These are phyloP conservation scores for Sebastes diploproa DNA, from an alignment of 2,797 vertebrate species.

Conservation along the genomic window DNA sequence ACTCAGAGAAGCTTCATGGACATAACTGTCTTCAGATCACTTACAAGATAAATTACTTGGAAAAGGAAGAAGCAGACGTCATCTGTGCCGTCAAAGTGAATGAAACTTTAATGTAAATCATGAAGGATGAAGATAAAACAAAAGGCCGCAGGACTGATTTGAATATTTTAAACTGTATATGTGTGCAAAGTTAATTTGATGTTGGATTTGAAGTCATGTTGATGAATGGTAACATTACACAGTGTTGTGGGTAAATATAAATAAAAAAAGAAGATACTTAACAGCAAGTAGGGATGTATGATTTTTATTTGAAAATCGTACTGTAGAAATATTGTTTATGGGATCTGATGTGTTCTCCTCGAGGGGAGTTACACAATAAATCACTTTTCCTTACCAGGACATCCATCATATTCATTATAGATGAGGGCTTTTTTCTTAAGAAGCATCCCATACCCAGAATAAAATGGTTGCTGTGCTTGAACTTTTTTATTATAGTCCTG, in stretches of 20 bases:
- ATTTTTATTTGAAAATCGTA: not conserved
- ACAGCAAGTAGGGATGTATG: not conserved
- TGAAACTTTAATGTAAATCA: slow-evolving; percentile 16
- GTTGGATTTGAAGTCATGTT: not conserved
- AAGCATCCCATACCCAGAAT: not conserved
- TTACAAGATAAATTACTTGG: slow-evolving; percentile 27
- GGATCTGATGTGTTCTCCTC: not conserved
- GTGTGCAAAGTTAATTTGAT: not conserved
- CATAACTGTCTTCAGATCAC: not conserved
- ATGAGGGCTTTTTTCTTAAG: not conserved
- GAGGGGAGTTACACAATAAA: not conserved
- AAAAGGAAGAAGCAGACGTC: not conserved
- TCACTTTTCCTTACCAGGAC: not conserved
- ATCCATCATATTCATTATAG: not conserved
- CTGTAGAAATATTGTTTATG: not conserved
- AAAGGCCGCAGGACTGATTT: not conserved
- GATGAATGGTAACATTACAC: not conserved
- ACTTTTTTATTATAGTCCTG: not conserved
- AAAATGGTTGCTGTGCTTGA: not conserved
- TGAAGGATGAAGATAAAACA: slow-evolving; percentile 15
- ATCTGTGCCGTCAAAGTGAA: slow-evolving; percentile 11
- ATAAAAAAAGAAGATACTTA: not conserved
- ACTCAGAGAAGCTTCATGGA: not conserved
- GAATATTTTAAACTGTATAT: not conserved
- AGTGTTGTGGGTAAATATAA: not conserved